Percentiles rank a stretch among this genome's conserved stretches.
Evolutionary conservation across 2,888 invertebrate genomes (phyloP).

Genomic region (Cryptus armator): DNA sequence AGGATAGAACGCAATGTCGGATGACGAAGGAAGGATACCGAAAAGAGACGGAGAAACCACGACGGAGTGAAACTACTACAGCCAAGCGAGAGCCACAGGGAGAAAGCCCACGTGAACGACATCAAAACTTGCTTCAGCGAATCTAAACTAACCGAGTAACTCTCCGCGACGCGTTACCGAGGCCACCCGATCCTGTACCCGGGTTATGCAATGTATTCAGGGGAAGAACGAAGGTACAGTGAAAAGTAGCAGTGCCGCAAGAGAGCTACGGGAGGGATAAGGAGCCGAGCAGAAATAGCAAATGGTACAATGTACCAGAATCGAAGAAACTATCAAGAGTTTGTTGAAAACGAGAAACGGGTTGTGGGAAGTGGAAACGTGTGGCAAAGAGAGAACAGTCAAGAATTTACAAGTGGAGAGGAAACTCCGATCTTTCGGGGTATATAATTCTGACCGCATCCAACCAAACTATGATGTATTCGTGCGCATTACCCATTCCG

Average conservation of each 20-base stretch:
- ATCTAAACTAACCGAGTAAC: constrained; percentile 83
- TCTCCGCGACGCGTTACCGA: constrained; percentile 75
- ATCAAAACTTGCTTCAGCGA: constrained; percentile 82
- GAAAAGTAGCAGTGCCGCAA: constrained; percentile 67
- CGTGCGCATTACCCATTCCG: constrained; percentile 77
- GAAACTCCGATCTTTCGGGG: constrained; percentile 61
- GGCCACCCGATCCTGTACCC: constrained; percentile 36
- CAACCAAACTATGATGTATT: constrained; percentile 80
- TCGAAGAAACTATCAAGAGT: background rate
- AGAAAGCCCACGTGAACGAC: constrained; percentile 74
- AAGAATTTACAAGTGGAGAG: constrained; percentile 49
- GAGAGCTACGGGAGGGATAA: background rate
- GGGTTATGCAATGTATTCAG: constrained; percentile 71
- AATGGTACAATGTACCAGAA: background rate
- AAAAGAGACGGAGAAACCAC: constrained; percentile 45
- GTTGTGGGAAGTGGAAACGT: constrained; percentile 31
- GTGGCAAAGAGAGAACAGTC: background rate
- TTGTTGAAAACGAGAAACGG: constrained; percentile 2
- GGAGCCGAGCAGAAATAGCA: background rate
- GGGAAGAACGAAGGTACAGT: constrained; percentile 51
- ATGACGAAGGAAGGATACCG: constrained; percentile 5
- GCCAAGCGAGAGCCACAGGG: constrained; percentile 47
- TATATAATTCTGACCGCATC: constrained; percentile 80
- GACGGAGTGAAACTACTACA: constrained; percentile 42
- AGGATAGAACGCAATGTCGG: constrained; percentile 12